phyloP scores from a whole-genome alignment of 2,113 vertebrate genomes.

The Garra rufa region DNA sequence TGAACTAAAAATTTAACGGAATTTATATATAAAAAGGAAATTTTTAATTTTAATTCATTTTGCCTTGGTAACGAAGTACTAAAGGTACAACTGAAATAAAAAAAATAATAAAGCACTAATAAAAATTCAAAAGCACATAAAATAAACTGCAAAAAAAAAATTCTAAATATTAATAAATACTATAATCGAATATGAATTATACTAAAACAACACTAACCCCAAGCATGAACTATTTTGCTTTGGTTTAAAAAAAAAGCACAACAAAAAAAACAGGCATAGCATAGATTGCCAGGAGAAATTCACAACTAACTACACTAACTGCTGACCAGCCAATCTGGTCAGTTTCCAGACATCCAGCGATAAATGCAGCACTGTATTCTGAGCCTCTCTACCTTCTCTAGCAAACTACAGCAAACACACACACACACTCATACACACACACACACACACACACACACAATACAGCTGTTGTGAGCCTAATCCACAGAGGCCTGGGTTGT shows the following conservation, averaged over 20 bases:
- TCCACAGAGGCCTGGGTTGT: constrained; percentile 69
- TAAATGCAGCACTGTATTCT: constrained; percentile 15
- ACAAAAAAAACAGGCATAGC: background rate
- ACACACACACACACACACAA: constrained; percentile 70
- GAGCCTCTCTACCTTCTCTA: constrained; percentile 7
- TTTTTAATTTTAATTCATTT: too few relatives aligned
- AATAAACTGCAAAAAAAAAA: too few relatives aligned
- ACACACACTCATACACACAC: constrained; percentile 62
- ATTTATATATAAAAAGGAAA: too few relatives aligned
- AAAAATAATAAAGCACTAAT: too few relatives aligned
- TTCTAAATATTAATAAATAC: background rate
- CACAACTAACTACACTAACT: background rate
- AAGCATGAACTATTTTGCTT: background rate
- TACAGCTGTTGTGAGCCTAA: constrained; percentile 77
- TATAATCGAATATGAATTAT: background rate
- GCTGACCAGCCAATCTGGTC: constrained; percentile 3
- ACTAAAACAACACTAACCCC: background rate
- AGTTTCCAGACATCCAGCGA: background rate
- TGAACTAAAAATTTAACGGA: too few relatives aligned
- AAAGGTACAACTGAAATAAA: too few relatives aligned
- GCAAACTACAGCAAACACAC: constrained; percentile 37
- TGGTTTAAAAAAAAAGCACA: background rate
- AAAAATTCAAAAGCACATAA: too few relatives aligned
- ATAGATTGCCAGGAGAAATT: background rate
- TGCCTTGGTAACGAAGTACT: too few relatives aligned